Percentiles rank a stretch among this genome's conserved stretches.
These are phyloP conservation scores for Cryptoblepharus egeriae DNA, from an alignment of 2,797 vertebrate species.

Conservation along the genomic window DNA sequence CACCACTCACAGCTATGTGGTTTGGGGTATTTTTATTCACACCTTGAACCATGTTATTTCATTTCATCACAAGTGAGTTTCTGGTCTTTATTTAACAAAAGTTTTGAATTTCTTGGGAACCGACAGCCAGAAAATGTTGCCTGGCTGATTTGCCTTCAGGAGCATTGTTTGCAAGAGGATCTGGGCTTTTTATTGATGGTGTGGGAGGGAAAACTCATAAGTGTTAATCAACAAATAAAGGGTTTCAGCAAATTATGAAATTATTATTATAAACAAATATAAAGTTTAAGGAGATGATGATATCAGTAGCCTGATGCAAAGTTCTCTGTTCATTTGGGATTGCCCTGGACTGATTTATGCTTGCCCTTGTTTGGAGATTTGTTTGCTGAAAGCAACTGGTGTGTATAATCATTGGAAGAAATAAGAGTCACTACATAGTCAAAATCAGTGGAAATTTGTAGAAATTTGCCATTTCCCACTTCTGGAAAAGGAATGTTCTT, in stretches of 20 bases:
- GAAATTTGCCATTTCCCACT: neutral
- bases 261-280: too few species aligned
- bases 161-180: conserved; percentile 66
- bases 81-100: conserved; percentile 22
- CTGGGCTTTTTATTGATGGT: conserved; percentile 23
- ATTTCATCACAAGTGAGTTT: conserved; percentile 33
- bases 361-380: neutral
- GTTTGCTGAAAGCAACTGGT: conserved; percentile 72
- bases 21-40: conserved; percentile 1
- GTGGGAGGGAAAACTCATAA: conserved; percentile 16
- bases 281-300: neutral
- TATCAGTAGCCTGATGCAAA: conserved; percentile 20
- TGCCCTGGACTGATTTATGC: conserved; percentile 37
- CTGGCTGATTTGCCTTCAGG: conserved; percentile 63
- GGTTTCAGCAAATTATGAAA: too few species aligned
- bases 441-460: neutral
- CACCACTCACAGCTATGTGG: conserved; percentile 2
- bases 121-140: conserved; percentile 42
- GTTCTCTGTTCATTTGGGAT: conserved; percentile 23
- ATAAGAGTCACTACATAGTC: neutral
- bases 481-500: neutral
- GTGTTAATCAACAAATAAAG: conserved; percentile 1
- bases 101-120: conserved; percentile 45
- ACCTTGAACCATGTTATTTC: conserved; percentile 19
- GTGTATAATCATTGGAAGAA: conserved; percentile 38